Percentiles rank a stretch among this genome's conserved stretches.
Evolutionary conservation across 2,797 vertebrate species (phyloP).

Genomic region (Ctenopoma kingsleyae): DNA sequence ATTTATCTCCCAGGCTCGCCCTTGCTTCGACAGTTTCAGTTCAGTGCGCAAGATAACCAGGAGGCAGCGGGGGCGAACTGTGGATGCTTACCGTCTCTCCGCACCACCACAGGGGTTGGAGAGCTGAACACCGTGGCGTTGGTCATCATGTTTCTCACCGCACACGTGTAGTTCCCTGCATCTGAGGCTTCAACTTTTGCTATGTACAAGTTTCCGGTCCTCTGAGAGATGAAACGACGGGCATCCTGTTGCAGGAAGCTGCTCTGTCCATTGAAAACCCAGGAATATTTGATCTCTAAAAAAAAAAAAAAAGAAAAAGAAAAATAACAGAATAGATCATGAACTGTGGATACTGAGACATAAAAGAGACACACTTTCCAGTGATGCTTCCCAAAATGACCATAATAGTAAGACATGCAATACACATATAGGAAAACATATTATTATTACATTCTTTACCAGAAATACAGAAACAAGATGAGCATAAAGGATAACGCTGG

Average conservation of each 20-base stretch:
- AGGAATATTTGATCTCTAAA: constrained; percentile 93
- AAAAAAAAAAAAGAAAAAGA: constrained; percentile 36
- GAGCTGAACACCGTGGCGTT: constrained; percentile 89
- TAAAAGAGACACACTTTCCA: constrained; percentile 6
- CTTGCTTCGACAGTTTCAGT: constrained; percentile 30
- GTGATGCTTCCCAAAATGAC: constrained; percentile 31
- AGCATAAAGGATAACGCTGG: neutral
- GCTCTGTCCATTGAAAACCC: constrained; percentile 92
- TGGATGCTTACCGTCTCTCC: constrained; percentile 88
- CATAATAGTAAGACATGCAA: constrained; percentile 4
- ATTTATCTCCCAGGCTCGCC: constrained; percentile 63
- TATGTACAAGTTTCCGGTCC: constrained; percentile 92
- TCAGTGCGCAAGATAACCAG: constrained; percentile 53
- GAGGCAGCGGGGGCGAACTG: constrained; percentile 26
- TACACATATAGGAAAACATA: neutral
- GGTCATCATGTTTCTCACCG: constrained; percentile 91
- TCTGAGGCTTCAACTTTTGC: constrained; percentile 93
- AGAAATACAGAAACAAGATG: constrained; percentile 12
- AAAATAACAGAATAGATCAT: neutral
- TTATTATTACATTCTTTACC: constrained; percentile 12
- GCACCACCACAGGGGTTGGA: constrained; percentile 90
- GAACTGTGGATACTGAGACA: constrained; percentile 7
- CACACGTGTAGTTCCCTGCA: constrained; percentile 93
- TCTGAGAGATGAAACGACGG: constrained; percentile 93
- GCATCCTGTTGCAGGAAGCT: constrained; percentile 90